A percentile compares a stretch with the other conserved stretches of the same genome.
phyloP scores from a whole-genome alignment of 2,113 vertebrate species.

The Vulpes lagopus region DNA sequence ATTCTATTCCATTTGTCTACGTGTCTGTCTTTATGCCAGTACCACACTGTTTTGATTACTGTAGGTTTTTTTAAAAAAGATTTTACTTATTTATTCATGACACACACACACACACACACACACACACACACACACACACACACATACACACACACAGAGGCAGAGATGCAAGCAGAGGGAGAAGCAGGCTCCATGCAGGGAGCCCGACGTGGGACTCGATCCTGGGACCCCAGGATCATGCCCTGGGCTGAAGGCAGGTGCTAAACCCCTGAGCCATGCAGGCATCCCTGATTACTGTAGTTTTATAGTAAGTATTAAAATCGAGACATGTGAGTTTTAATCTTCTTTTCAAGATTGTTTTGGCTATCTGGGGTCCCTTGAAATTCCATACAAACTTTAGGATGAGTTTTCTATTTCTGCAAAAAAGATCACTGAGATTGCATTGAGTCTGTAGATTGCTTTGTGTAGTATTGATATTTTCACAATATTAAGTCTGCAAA shows the following conservation, averaged over 20 bases:
- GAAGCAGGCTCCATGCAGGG: no score
- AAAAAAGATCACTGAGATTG: background rate
- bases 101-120: no score
- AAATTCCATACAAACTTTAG: background rate
- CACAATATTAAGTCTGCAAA: background rate
- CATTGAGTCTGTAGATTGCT: background rate
- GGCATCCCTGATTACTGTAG: background rate
- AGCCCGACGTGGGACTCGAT: no score
- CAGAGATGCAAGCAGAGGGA: no score
- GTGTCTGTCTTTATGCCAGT: background rate
- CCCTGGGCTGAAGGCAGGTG: no score
- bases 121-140: no score
- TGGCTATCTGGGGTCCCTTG: background rate
- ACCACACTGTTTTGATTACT: background rate
- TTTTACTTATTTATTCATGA: no score
- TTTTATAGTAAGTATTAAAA: background rate
- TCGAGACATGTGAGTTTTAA: background rate
- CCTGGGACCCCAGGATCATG: no score
- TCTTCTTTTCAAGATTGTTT: constrained; percentile 1
- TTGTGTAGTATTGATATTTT: background rate
- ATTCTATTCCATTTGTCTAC: background rate
- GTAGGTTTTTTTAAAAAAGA: background rate
- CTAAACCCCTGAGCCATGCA: no score
- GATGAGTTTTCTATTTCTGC: background rate
- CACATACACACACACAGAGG: no score